A percentile compares a stretch with the other conserved stretches of the same genome.
Evolutionary conservation across 2,797 vertebrate genomes (phyloP).

Genomic region (Gastrophryne carolinensis): DNA sequence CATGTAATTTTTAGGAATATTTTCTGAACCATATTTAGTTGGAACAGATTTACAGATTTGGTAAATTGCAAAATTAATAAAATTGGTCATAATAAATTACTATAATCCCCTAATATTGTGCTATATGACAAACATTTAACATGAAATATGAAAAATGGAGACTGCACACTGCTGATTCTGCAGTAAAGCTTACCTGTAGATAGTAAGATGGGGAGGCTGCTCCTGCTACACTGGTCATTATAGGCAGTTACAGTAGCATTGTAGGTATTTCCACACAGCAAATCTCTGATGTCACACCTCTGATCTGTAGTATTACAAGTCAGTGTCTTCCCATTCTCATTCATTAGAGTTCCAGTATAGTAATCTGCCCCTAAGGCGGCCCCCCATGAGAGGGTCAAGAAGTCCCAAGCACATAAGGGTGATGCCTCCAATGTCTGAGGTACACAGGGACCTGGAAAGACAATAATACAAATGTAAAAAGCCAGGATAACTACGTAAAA

Average conservation of each 20-base stretch:
- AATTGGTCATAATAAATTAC: too few relatives aligned
- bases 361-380: conserved; percentile 45
- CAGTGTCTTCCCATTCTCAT: conserved; percentile 51
- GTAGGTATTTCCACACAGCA: conserved; percentile 70
- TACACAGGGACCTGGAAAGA: conserved; percentile 68
- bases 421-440: conserved; percentile 59
- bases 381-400: conserved; percentile 68
- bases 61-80: too few relatives aligned
- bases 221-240: conserved; percentile 25
- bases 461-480: not conserved
- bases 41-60: too few relatives aligned
- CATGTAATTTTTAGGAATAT: too few relatives aligned
- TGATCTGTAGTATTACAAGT: conserved; percentile 59
- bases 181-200: not conserved
- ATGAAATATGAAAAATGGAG: too few relatives aligned
- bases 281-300: conserved; percentile 64
- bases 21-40: too few relatives aligned
- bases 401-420: conserved; percentile 63
- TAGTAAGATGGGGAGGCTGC: not conserved
- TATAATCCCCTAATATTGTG: too few relatives aligned
- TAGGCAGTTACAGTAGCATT: conserved; percentile 34
- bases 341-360: conserved; percentile 64
- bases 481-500: too few relatives aligned
- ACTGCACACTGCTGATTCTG: too few relatives aligned
- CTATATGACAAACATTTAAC: too few relatives aligned